Base-by-base conservation (phyloP, 2,888 invertebrate genomes). In the Acanthosepion pharaonis region DNA sequence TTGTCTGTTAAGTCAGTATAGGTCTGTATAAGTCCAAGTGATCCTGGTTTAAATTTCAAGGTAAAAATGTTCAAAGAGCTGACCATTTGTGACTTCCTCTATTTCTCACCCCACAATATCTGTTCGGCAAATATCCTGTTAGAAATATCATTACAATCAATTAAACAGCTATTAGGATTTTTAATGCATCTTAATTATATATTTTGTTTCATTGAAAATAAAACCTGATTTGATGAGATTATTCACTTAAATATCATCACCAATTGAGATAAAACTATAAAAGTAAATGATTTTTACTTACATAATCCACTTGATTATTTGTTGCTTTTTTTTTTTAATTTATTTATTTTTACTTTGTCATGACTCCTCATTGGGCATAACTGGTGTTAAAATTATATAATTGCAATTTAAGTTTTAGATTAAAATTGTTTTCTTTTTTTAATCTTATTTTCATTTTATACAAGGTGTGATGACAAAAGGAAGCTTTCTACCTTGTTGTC, bases 111-210 rank as follows among this genome's bases (percentile, higher is more conserved):
- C 11, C n/a, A 5, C 8, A 78, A n/a, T 78, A 15, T 78, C 78
- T 78, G 78, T n/a, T 78, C n/a, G 33, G 33, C 4, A 78, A 78
- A 78, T 78, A 78, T 78, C 78, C 78, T n/a, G 33, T 78, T 33
- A 33, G 33, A 59, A n/a, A 78, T n/a, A n/a, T 78, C 78, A 78
- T 78, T n/a, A 78, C n/a, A 33, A 78, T 33, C 78, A 78, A 78
- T 78, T 78, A 78, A 78, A 78, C 78, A 78, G 78, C 78, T 33
- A n/a, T 78, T 78, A 78, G 78, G 78, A 78, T 78, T 78, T 78
- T 78, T 78, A 9, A n/a, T 28, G 28, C 78, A 78, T n/a, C n/a
- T 33, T 78, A 78, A 78, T 78, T 78, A 78, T 11, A 18, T 15
- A 18, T 78, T n/a, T n/a, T n/a, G n/a, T 78, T 78, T n/a, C 78